Base-by-base conservation (phyloP, 2,113 vertebrate species). In the Tychaedon coryphoeus region DNA sequence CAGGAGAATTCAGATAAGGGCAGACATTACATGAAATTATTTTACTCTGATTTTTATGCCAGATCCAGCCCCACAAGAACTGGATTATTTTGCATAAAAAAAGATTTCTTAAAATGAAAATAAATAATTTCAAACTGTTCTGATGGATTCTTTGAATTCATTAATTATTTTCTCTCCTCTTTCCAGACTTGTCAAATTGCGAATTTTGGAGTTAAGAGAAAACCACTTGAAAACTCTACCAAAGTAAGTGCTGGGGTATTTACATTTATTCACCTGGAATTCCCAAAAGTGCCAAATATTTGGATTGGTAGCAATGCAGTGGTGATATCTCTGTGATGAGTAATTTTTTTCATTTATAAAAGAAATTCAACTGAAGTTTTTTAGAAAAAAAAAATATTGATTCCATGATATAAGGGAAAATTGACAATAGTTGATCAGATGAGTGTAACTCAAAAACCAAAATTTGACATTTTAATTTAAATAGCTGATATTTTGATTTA, bases 151-250 rank as follows among this genome's bases (percentile, higher is more conserved):
- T 10, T 42, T 22, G 19, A 38, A 56, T 14, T 3, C 51, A 34
- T 33, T 74, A 5, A 74, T 79, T 11, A 1, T 74, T 75, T 91
- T 23, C 71, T 70, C 3, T 95, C 38, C 2, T 43, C 1, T 94
- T 97, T 96, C 84, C 74, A 99, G 99, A 97, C 99, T 99, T 92
- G 99, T 99, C 95, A 99, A 99, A 98, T 99, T 99, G 98, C 98
- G 99, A 76, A 99, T 99, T 97, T 97, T 99, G 98, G 99, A 99
- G 96, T 98, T 99, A 93, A 98, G 99, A 97, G 99, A 99, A 98
- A 99, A 99, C 97, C 99, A 99, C 96, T 98, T 99, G 98, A 99
- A 99, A 99, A 99, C 99, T 88, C 99, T 99, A 98, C 99, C 99
- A 99, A 99, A 99, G 99, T 99, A 98, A 99, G 99, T 98, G 90